Evolutionary conservation across 2,113 vertebrate species (phyloP).

Genomic region (Aythya baeri): DNA sequence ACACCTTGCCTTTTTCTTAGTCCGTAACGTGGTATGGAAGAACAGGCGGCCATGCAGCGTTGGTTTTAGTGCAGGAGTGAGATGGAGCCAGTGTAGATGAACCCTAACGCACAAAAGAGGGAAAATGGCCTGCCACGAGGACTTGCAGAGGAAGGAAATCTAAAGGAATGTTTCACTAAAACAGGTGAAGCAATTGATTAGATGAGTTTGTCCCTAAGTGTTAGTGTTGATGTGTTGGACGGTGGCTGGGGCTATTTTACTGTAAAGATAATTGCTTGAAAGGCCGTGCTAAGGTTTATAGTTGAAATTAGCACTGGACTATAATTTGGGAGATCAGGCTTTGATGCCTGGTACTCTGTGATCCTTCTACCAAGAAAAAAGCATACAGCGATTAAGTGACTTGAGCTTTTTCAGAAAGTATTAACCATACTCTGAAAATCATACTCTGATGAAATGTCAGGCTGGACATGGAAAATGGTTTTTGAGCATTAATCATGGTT

Average conservation of each 20-base stretch:
- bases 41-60: neutral
- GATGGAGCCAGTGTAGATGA: conserved; percentile 15
- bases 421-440: neutral
- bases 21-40: neutral
- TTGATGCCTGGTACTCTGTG: conserved; percentile 43
- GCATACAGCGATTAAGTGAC: neutral
- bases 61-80: neutral
- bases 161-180: neutral
- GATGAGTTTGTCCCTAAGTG: neutral
- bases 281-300: neutral
- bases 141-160: neutral
- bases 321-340: conserved; percentile 44
- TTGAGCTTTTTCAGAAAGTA: neutral
- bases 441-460: neutral
- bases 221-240: neutral
- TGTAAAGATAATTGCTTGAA: neutral
- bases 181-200: neutral
- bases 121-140: neutral
- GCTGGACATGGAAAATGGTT: neutral
- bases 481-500: neutral
- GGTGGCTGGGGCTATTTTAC: conserved; percentile 17
- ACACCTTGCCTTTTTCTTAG: neutral
- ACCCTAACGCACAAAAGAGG: neutral
- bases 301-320: conserved; percentile 28
- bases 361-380: conserved; percentile 7